Evolutionary conservation across 92 coral and sea anemone species (phyloP).

Genomic region (Parazoanthus swiftii): DNA sequence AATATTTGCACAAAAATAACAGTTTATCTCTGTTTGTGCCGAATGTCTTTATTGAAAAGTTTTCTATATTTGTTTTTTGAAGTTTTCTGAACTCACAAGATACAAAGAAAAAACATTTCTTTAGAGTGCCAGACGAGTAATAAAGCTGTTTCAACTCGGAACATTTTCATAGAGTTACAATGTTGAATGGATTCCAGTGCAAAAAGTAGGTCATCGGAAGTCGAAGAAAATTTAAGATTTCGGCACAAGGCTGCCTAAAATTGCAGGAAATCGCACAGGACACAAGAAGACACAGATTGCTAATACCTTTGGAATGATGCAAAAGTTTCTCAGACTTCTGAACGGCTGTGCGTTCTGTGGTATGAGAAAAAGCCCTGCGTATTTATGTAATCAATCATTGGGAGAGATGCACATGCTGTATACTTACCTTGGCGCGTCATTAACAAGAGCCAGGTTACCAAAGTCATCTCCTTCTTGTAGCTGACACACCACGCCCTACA

Average conservation of each 20-base stretch:
- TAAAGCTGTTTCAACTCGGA: background rate
- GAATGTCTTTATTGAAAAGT: too few relatives aligned
- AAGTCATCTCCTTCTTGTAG: conserved; percentile 80
- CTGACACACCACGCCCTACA: conserved; percentile 81
- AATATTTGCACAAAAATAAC: background rate
- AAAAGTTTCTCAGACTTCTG: too few relatives aligned
- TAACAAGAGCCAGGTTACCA: conserved; percentile 80
- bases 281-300: too few relatives aligned
- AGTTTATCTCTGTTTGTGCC: background rate
- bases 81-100: too few relatives aligned
- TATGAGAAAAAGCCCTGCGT: background rate
- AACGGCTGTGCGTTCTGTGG: background rate
- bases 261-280: too few relatives aligned
- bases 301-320: too few relatives aligned
- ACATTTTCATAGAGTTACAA: background rate
- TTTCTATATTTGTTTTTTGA: too few relatives aligned
- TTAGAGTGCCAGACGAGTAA: background rate
- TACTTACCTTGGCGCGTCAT: conserved; percentile 74
- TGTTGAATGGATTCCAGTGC: too few relatives aligned
- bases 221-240: too few relatives aligned
- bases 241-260: too few relatives aligned
- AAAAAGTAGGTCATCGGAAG: background rate
- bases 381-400: background rate
- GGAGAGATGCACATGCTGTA: background rate
- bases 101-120: too few relatives aligned